A percentile compares a stretch with the other conserved stretches of the same genome.
These are phyloP conservation scores for Argentina silus DNA, from an alignment of 2,797 vertebrate genomes.

Conservation along the genomic window DNA sequence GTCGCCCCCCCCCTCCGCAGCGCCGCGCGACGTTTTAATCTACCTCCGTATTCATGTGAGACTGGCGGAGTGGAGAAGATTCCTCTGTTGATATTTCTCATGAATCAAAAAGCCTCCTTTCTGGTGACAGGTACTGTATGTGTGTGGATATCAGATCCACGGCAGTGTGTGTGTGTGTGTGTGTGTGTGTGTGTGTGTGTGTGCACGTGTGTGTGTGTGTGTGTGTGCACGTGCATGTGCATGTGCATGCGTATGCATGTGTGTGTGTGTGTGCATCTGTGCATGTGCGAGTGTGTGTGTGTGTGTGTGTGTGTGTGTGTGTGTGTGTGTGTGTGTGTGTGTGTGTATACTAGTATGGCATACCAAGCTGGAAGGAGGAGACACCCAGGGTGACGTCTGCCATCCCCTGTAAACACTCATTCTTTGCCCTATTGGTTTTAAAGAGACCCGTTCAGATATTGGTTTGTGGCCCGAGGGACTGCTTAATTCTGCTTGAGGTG, in stretches of 20 bases:
- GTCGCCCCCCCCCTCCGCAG: constrained; percentile 25
- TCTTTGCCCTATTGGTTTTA: constrained; percentile 43
- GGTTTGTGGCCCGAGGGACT: constrained; percentile 57
- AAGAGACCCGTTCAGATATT: constrained; percentile 59
- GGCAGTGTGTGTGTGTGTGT: constrained; percentile 1
- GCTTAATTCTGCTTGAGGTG: constrained; percentile 58
- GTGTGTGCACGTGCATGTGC: not conserved
- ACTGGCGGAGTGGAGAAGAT: constrained; percentile 66
- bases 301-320: not conserved
- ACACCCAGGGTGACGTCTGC: constrained; percentile 55
- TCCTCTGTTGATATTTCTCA: constrained; percentile 66
- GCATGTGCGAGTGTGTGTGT: constrained; percentile 27
- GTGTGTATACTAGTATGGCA: constrained; percentile 27
- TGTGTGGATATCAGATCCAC: constrained; percentile 16
- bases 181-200: constrained; percentile 5
- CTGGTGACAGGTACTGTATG: constrained; percentile 64
- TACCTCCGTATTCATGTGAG: constrained; percentile 72
- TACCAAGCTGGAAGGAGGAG: constrained; percentile 41
- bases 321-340: not conserved
- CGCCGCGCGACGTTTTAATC: constrained; percentile 73
- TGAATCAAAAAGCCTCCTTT: constrained; percentile 68
- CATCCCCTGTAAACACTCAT: constrained; percentile 59
- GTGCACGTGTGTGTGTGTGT: not conserved
- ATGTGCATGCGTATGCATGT: not conserved
- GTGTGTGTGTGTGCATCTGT: constrained; percentile 7